These are phyloP conservation scores for Sander vitreus DNA, from an alignment of 2,113 vertebrate species.

Conservation along the genomic window DNA sequence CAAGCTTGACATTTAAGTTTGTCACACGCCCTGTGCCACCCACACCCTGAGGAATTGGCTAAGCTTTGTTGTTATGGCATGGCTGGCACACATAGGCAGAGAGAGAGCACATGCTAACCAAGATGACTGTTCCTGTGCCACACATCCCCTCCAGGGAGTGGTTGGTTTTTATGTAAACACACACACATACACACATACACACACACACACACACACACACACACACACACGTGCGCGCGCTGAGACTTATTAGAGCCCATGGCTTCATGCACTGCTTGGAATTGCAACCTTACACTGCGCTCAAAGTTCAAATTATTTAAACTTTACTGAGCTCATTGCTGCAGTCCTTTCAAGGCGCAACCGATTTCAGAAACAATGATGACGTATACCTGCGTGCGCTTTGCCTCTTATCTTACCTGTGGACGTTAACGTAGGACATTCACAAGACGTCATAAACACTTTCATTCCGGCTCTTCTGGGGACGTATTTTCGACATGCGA, in stretches of 20 bases:
- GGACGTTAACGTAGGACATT: no score
- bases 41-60: constrained; percentile 32
- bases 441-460: no score
- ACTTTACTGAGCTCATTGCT: no score
- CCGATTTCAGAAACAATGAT: no score
- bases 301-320: no score
- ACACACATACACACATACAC: constrained; percentile 5
- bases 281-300: no score
- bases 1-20: not conserved
- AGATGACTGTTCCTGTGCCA: not conserved
- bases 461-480: no score
- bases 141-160: constrained; percentile 1
- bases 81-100: not conserved
- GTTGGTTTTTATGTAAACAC: not conserved
- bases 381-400: no score
- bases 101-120: not conserved
- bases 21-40: not conserved
- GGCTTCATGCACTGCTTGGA: no score
- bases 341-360: no score
- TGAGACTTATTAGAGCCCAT: not conserved
- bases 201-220: constrained; percentile 3
- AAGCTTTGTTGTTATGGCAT: not conserved
- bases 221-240: not conserved
- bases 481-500: no score
- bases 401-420: no score